These are phyloP conservation scores for Bufo bufo DNA, from an alignment of 2,113 vertebrate genomes.

Conservation along the genomic window DNA sequence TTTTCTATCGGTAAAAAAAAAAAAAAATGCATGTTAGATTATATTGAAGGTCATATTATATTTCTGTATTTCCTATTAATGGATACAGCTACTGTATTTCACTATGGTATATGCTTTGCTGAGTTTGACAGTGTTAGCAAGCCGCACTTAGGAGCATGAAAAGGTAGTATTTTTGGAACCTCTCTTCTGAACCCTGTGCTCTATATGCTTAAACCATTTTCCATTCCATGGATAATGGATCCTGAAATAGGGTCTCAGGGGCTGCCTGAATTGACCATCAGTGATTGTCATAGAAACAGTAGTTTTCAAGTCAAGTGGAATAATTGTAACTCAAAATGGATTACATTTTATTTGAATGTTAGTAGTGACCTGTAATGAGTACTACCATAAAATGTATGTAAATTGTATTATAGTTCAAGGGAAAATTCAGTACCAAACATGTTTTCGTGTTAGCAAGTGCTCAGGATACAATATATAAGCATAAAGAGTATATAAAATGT, in stretches of 20 bases:
- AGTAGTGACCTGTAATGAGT: background rate
- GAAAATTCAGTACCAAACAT: background rate
- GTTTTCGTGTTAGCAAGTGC: background rate
- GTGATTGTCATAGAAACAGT: constrained; percentile 37
- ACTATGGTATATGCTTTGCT: background rate
- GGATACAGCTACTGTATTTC: background rate
- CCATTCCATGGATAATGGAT: constrained; percentile 47
- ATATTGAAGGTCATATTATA: background rate
- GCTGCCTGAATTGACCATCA: constrained; percentile 13
- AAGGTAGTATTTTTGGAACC: constrained; percentile 30
- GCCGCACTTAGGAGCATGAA: constrained; percentile 10
- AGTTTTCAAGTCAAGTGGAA: constrained; percentile 23
- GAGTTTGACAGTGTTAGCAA: background rate
- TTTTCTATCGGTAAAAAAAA: too few relatives aligned
- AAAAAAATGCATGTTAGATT: too few relatives aligned
- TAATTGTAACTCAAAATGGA: constrained; percentile 21
- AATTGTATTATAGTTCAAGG: background rate
- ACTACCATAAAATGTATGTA: background rate
- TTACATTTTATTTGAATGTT: background rate
- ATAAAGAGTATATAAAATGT: background rate
- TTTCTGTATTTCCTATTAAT: background rate
- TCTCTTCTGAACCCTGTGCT: constrained; percentile 18
- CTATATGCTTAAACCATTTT: constrained; percentile 26
- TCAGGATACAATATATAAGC: background rate
- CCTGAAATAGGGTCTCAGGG: constrained; percentile 32